phyloP scores from a whole-genome alignment of 92 coral and sea anemone genomes.

The Epizoanthus ramosus region DNA sequence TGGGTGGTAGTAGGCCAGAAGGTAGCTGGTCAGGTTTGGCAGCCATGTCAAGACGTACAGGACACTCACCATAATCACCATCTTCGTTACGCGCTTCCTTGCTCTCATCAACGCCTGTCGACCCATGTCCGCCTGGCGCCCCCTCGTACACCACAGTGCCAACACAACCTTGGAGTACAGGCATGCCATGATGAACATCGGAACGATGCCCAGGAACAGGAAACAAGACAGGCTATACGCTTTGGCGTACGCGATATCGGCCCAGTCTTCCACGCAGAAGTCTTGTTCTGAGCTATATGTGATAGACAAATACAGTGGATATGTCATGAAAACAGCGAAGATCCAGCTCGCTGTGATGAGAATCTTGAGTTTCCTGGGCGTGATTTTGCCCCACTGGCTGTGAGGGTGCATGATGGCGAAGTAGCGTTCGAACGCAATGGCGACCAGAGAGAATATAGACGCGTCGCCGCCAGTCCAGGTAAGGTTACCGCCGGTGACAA shows the following conservation, averaged over 20 bases:
- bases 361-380: constrained; percentile 9
- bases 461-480: constrained; percentile 49
- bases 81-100: constrained; percentile 70
- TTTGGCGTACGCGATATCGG: constrained; percentile 34
- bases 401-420: constrained; percentile 38
- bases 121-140: background rate
- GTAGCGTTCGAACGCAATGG: constrained; percentile 40
- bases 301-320: constrained; percentile 23
- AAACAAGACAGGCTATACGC: constrained; percentile 41
- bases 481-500: constrained; percentile 36
- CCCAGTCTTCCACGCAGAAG: constrained; percentile 39
- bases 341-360: constrained; percentile 28
- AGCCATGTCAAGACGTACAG: constrained; percentile 68
- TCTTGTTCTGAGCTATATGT: constrained; percentile 23
- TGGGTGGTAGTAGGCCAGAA: constrained; percentile 58
- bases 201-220: constrained; percentile 31
- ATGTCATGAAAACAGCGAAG: constrained; percentile 35
- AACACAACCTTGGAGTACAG: constrained; percentile 13
- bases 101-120: constrained; percentile 56
- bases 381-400: background rate
- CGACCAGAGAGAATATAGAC: constrained; percentile 34
- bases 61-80: constrained; percentile 68
- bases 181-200: constrained; percentile 31
- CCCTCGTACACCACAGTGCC: constrained; percentile 8
- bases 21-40: constrained; percentile 63